Evolutionary conservation across 2,888 invertebrate genomes (phyloP).

Genomic region (Leptura quadrifasciata): DNA sequence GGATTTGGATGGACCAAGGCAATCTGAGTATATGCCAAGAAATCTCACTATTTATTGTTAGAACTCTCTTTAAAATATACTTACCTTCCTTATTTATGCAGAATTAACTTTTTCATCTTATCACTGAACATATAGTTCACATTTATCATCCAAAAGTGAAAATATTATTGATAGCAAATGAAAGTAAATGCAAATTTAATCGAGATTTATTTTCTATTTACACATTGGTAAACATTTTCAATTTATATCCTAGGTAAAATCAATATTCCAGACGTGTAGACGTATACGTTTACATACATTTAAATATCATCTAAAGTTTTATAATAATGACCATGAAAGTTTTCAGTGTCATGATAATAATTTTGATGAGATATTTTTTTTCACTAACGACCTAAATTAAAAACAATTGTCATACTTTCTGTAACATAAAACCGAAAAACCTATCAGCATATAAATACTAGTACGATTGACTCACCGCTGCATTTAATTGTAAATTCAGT

Average conservation of each 20-base stretch:
- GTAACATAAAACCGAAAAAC: constrained; percentile 52
- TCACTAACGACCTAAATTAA: constrained; percentile 52
- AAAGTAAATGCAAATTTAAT: constrained; percentile 11
- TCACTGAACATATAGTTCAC: not conserved
- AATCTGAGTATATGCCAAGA: too few relatives aligned
- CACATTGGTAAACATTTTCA: constrained; percentile 3
- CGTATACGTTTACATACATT: constrained; percentile 17
- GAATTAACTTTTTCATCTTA: too few relatives aligned
- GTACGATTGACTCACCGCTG: not conserved
- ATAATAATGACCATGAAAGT: constrained; percentile 50
- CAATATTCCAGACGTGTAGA: constrained; percentile 38
- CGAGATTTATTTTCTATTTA: constrained; percentile 13
- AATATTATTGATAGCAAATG: not conserved
- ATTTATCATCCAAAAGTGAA: not conserved
- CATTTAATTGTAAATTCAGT: constrained; percentile 28
- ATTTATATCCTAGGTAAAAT: constrained; percentile 29
- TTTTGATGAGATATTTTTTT: constrained; percentile 56
- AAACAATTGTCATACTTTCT: constrained; percentile 53
- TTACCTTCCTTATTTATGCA: too few relatives aligned
- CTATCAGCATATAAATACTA: constrained; percentile 40
- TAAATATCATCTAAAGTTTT: constrained; percentile 38
- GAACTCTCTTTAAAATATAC: too few relatives aligned
- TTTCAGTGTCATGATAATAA: constrained; percentile 50
- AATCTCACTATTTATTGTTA: too few relatives aligned
- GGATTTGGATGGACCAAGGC: too few relatives aligned